Base-by-base conservation (phyloP, 23 tunicate genomes). In the Aplidium turbinatum region DNA sequence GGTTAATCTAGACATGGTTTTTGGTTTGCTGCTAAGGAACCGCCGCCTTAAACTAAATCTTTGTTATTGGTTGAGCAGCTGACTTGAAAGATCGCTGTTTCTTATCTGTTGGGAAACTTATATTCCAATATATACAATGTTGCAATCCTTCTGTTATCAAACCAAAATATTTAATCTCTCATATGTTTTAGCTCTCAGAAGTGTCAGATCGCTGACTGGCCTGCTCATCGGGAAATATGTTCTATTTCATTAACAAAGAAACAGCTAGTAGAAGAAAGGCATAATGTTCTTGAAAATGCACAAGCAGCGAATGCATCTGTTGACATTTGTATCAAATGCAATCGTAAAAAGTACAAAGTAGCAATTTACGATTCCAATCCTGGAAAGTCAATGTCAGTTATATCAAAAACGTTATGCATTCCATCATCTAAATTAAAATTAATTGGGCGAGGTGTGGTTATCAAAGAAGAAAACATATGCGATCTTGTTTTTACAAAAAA, bases 371-470 rank as follows among this genome's bases (percentile, higher is more conserved):
- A 70, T 48, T 70, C 24, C 35, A n/a, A n/a, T n/a, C n/a, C n/a
- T n/a, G 76, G 58, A 28, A 70, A 70, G 47, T 58, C 35, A 4
- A 46, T 70, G 58, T 24, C 6, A 29, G 23, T 47, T 47, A 48
- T 76, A 3, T 76, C 83, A 3, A 47, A 68, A 21, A 29, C 68
- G 18, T 35, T 77, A 26, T 23, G 18, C 20, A 70, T 85, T 16
- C 91, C 78, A 3, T 33, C 60, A n/a, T 24, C 56, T 38, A 16
- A 54, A 20, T 58, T 85, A 48, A 85, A 85, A 57, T 62, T 85
- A 16, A 68, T 85, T 57, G 78, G 70, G 22, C 54, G 60, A 63
- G 91, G 91, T 4, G 77, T 77, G 58, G 45, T 85, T 1, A 54
- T 85, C 21, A 48, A 31, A 57, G 72, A 68, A 77, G 77, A 69